A percentile compares a stretch with the other conserved stretches of the same genome.
These are phyloP conservation scores for Rhynchophorus ferrugineus DNA, from an alignment of 1,140 invertebrate species.

Conservation along the genomic window DNA sequence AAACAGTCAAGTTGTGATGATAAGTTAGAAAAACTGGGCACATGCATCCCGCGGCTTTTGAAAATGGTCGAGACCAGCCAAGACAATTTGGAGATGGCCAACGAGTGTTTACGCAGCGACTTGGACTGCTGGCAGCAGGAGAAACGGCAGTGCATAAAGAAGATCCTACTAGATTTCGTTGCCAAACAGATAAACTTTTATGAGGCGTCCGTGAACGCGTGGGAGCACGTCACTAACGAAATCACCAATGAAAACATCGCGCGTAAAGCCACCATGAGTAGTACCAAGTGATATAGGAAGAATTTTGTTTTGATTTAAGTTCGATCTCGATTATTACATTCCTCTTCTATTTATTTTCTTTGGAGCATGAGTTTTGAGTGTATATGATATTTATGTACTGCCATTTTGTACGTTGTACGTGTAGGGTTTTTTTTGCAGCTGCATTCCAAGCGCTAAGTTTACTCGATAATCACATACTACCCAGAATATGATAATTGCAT, in stretches of 20 bases:
- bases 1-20: slow-evolving; percentile 50
- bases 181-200: slow-evolving; percentile 63
- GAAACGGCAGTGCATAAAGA: slow-evolving; percentile 60
- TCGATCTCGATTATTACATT: slow-evolving; percentile 19
- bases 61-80: slow-evolving; percentile 52
- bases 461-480: too few species aligned
- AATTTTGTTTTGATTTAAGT: slow-evolving; percentile 8
- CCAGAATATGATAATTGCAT: too few species aligned
- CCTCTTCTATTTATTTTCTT: slow-evolving; percentile 14
- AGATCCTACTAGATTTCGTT: slow-evolving; percentile 56
- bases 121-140: slow-evolving; percentile 63
- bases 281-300: slow-evolving; percentile 27
- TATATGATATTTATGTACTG: too few species aligned
- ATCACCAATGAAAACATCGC: slow-evolving; percentile 23
- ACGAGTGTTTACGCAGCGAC: slow-evolving; percentile 64
- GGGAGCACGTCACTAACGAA: slow-evolving; percentile 44
- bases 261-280: slow-evolving; percentile 3
- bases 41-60: slow-evolving; percentile 46
- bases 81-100: slow-evolving; percentile 63
- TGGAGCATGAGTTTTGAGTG: too few species aligned
- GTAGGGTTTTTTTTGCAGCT: too few species aligned
- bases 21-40: slow-evolving; percentile 48
- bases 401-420: too few species aligned
- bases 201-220: slow-evolving; percentile 54
- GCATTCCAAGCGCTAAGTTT: too few species aligned